phyloP scores from a whole-genome alignment of 2,113 vertebrate genomes.

The Forbesichthys papilliferus region DNA sequence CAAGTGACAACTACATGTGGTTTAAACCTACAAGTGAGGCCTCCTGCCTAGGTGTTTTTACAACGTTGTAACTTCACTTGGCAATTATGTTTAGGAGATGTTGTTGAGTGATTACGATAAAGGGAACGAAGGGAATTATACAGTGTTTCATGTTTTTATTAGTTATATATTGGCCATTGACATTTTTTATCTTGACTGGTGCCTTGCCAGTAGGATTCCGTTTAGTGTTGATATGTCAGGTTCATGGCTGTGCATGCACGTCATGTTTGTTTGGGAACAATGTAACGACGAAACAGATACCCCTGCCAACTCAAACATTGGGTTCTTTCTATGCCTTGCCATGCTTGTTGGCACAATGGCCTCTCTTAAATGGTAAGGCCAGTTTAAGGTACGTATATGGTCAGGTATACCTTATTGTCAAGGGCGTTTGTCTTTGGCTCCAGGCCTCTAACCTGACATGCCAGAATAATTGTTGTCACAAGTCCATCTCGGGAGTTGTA shows the following conservation, averaged over 20 bases:
- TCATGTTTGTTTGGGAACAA: conserved; percentile 30
- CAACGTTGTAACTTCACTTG: conserved; percentile 29
- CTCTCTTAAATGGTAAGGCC: conserved; percentile 34
- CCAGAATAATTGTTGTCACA: no score
- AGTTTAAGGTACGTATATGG: background rate
- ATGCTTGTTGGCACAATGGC: conserved; percentile 28
- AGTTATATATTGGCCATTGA: conserved; percentile 26
- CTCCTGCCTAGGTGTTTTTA: conserved; percentile 41
- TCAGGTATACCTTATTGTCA: no score
- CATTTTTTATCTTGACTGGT: conserved; percentile 1
- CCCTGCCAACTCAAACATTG: conserved; percentile 14
- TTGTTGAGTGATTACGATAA: conserved; percentile 35
- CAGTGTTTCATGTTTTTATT: conserved; percentile 28
- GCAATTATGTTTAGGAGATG: conserved; percentile 33
- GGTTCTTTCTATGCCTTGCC: background rate
- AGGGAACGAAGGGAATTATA: background rate
- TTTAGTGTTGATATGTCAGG: no score
- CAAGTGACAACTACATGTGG: conserved; percentile 14
- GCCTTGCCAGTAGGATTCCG: conserved; percentile 13
- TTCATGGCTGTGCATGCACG: background rate
- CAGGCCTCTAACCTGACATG: no score
- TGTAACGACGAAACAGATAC: conserved; percentile 19
- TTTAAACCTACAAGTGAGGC: conserved; percentile 26
- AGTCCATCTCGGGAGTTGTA: no score
- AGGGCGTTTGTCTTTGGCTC: no score